Evolutionary conservation across 2,113 vertebrate species (phyloP).

Genomic region (Pyrgilauda ruficollis): DNA sequence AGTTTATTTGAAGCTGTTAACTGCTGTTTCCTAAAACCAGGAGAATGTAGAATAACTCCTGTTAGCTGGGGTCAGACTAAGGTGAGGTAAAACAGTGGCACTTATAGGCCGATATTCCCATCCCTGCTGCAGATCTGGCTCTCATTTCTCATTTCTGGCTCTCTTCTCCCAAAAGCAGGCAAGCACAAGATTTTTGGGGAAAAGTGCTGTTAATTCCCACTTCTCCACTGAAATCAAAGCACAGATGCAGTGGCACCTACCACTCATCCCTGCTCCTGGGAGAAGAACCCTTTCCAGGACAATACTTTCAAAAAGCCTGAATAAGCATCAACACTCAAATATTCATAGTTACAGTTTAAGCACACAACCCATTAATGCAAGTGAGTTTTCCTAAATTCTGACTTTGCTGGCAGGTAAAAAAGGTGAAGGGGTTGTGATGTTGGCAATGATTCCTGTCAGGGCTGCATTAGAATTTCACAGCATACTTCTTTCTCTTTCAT

Average conservation of each 20-base stretch:
- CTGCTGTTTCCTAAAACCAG: not conserved
- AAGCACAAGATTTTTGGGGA: not conserved
- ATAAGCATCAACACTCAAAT: not conserved
- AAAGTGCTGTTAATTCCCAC: not conserved
- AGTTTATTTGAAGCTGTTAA: not conserved
- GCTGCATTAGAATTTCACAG: not conserved
- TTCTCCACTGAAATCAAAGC: not conserved
- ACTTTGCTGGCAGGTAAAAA: not conserved
- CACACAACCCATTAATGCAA: not conserved
- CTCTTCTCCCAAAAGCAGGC: not conserved
- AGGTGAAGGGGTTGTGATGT: not conserved
- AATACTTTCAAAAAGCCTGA: not conserved
- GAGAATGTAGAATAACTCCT: not conserved
- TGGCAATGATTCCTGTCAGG: not conserved
- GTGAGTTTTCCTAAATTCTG: not conserved
- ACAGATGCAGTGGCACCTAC: not conserved
- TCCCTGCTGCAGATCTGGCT: not conserved
- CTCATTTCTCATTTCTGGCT: not conserved
- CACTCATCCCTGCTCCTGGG: no score
- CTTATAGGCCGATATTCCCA: not conserved
- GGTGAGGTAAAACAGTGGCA: not conserved
- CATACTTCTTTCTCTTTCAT: not conserved
- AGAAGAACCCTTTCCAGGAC: not conserved
- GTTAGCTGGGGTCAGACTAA: not conserved
- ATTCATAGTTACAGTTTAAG: not conserved